Evolutionary conservation across 1,140 invertebrate genomes (phyloP), one percentile per base, ranked within the genome.

Genomic region (Littorina saxatilis): DNA sequence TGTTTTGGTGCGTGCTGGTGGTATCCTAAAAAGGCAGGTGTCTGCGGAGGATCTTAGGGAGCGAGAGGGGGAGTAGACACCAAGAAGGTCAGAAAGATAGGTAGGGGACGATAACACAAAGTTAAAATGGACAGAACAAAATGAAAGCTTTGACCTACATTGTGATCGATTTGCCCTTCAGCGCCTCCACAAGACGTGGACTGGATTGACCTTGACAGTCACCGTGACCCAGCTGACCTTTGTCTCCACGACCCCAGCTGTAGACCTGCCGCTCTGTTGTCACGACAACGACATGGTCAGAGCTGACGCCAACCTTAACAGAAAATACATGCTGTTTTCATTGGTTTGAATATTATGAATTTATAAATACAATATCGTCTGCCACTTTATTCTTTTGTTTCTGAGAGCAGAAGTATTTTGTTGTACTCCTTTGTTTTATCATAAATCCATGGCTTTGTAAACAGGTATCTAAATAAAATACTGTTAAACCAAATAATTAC

Each of bases 141-240:
- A 58, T 7, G 13, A 27, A 23, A 23, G 32, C 61, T 29, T 63
- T 63, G 55, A 70, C 84, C 90, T 92, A 94, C 94, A 91, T 93
- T 27, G 94, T 93, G 73, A 95, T 94, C 50, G 94, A 94, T 87
- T 95, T 95, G 74, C 93, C 94, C 80, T 93, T 93, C 1, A 96
- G 91, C 17, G 93, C 91, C 79, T 95, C 93, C 32, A 96, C 94
- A 84, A 93, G 89, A 40, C 92, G 91, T 1, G 95, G 95, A 85
- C 93, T 93, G 52, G 93, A 91, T 91, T 93, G 94, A 7, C 92
- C 88, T 82, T 94, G 93, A 13, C 93, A 88, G 52, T 94, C 92
- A 0, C 94, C 95, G 82, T 95, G 94, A 1, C 95, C 96, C 73
- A 96, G 91, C 89, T 96, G 95, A 39, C 96, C 96, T 86, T 93